These are phyloP conservation scores for Ciconia stormi DNA, from an alignment of 2,113 vertebrate genomes.

Conservation along the genomic window DNA sequence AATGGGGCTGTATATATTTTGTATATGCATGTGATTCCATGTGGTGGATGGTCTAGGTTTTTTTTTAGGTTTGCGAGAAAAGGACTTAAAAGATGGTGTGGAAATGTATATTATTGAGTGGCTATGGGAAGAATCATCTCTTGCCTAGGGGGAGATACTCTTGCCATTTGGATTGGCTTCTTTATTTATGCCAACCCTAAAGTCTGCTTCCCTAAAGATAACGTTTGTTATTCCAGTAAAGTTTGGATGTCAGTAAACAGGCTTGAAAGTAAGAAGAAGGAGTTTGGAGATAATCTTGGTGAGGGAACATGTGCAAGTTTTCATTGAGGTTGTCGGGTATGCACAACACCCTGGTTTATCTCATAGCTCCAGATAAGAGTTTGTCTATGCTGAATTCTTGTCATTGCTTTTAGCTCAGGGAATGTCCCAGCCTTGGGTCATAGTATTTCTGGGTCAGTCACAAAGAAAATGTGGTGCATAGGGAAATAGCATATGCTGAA, in stretches of 20 bases:
- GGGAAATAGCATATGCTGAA: conserved; percentile 43
- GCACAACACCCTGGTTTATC: background rate
- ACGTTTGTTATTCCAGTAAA: background rate
- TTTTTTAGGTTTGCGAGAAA: background rate
- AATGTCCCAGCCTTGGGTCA: conserved; percentile 37
- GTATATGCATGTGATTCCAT: background rate
- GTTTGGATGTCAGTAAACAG: background rate
- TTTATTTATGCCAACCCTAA: background rate
- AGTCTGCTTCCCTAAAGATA: background rate
- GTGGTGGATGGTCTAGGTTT: background rate
- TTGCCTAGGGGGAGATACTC: background rate
- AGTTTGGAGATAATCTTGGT: background rate
- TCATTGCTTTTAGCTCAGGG: conserved; percentile 49
- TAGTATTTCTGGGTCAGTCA: conserved; percentile 38
- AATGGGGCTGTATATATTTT: background rate
- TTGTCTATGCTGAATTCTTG: conserved; percentile 44
- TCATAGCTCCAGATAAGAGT: conserved; percentile 15
- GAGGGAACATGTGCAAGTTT: background rate
- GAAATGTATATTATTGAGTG: background rate
- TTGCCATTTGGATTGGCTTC: background rate
- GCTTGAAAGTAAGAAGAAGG: background rate
- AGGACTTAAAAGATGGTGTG: background rate
- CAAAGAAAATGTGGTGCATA: conserved; percentile 22
- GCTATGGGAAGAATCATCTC: background rate
- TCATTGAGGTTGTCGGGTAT: background rate